These are phyloP conservation scores for Arnoldichthys spilopterus DNA, from an alignment of 2,797 vertebrate genomes.

Conservation along the genomic window DNA sequence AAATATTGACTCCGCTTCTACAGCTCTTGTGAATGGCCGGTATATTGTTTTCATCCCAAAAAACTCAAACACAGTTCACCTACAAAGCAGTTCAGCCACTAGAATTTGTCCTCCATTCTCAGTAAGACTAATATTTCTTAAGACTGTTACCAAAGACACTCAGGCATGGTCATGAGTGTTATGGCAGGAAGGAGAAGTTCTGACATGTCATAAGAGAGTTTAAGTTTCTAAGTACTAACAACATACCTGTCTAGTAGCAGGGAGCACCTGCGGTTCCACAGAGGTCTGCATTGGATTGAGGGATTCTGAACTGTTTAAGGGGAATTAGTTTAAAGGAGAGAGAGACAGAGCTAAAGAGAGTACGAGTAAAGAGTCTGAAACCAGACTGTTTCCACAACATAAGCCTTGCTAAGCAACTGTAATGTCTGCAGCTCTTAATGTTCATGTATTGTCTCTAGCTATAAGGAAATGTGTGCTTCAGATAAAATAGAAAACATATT, in stretches of 20 bases:
- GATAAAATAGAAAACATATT: neutral
- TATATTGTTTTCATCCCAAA: neutral
- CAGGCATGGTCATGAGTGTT: neutral
- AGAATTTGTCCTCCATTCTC: neutral
- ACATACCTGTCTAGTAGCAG: constrained; percentile 34
- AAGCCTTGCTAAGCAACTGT: constrained; percentile 52
- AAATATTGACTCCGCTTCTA: neutral
- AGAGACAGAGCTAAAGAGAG: neutral
- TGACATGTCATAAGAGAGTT: neutral
- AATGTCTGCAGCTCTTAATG: neutral
- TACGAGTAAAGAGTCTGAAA: neutral
- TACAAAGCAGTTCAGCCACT: neutral
- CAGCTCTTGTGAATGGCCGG: neutral
- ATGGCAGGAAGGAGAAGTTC: neutral
- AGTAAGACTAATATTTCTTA: neutral
- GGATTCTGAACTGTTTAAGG: neutral
- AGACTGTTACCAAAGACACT: neutral
- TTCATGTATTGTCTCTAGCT: neutral
- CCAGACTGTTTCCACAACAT: constrained; percentile 49
- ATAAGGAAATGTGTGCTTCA: neutral
- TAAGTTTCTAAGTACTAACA: neutral
- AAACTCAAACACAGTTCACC: neutral
- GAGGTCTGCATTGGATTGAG: constrained; percentile 27
- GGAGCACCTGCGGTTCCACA: constrained; percentile 19
- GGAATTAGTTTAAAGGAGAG: neutral